Evolutionary conservation across 2,888 invertebrate genomes (phyloP).

Genomic region (Plutella xylostella): DNA sequence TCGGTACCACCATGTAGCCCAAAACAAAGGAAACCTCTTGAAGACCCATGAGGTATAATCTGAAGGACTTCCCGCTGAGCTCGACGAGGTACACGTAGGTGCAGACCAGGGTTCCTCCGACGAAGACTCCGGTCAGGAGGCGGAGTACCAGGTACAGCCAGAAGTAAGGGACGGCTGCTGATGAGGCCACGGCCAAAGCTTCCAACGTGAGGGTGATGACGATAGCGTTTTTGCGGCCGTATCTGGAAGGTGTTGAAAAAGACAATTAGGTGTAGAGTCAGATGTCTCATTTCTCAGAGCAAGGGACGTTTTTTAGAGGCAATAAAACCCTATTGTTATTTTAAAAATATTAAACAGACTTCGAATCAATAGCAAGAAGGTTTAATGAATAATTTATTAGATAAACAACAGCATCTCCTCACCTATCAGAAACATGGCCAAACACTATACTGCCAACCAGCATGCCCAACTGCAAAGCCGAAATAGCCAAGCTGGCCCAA

Average conservation of each 20-base stretch:
- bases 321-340: too few relatives aligned
- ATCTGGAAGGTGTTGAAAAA: slow-evolving; percentile 68
- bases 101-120: slow-evolving; percentile 76
- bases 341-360: too few relatives aligned
- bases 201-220: slow-evolving; percentile 68
- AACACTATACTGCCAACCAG: slow-evolving; percentile 65
- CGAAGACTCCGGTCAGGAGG: slow-evolving; percentile 69
- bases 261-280: too few relatives aligned
- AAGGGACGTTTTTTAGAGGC: too few relatives aligned
- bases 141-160: slow-evolving; percentile 71
- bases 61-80: slow-evolving; percentile 65
- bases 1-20: slow-evolving; percentile 66
- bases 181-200: slow-evolving; percentile 61
- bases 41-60: slow-evolving; percentile 66
- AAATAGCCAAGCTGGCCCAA: slow-evolving; percentile 66
- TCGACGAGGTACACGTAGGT: slow-evolving; percentile 75
- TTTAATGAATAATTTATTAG: too few relatives aligned
- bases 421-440: slow-evolving; percentile 64
- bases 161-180: slow-evolving; percentile 68
- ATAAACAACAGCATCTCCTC: too few relatives aligned
- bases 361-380: too few relatives aligned
- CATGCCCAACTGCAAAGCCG: slow-evolving; percentile 67
- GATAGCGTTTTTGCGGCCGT: slow-evolving; percentile 73
- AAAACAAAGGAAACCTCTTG: slow-evolving; percentile 66
- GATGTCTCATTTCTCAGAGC: too few relatives aligned